phyloP scores from a whole-genome alignment of 2,113 vertebrate genomes.

The Neogobius melanostomus region DNA sequence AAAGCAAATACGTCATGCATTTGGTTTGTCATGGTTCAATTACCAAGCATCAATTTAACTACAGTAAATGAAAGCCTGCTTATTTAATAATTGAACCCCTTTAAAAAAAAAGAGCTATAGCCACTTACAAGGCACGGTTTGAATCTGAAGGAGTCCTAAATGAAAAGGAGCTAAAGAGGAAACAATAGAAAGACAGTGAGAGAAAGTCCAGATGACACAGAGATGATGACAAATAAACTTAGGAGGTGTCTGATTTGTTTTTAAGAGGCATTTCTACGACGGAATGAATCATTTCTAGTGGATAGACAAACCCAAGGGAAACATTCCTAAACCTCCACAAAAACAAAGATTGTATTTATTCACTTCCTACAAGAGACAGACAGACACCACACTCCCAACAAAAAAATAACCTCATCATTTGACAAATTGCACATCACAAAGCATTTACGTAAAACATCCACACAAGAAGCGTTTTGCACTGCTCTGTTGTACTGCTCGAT shows the following conservation, averaged over 20 bases:
- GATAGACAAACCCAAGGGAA: slow-evolving; percentile 20
- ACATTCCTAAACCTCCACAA: slow-evolving; percentile 18
- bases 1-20: slow-evolving; percentile 41
- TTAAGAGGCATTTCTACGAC: background rate
- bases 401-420: slow-evolving; percentile 8
- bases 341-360: slow-evolving; percentile 36
- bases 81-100: slow-evolving; percentile 13
- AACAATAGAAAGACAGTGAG: slow-evolving; percentile 35
- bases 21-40: slow-evolving; percentile 10
- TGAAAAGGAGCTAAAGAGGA: slow-evolving; percentile 59
- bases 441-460: slow-evolving; percentile 42
- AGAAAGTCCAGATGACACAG: background rate
- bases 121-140: slow-evolving; percentile 77
- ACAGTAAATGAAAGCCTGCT: slow-evolving; percentile 2
- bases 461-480: no score
- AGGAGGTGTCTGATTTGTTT: no score
- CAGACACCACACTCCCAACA: background rate
- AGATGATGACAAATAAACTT: background rate
- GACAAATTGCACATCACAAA: slow-evolving; percentile 14
- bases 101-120: slow-evolving; percentile 9
- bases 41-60: background rate
- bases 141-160: slow-evolving; percentile 69
- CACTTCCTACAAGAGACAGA: background rate
- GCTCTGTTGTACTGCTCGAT: no score
- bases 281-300: background rate